Conservation (phyloP, 2,113 vertebrate genomes). For the Gallinago jamesoni region DNA sequence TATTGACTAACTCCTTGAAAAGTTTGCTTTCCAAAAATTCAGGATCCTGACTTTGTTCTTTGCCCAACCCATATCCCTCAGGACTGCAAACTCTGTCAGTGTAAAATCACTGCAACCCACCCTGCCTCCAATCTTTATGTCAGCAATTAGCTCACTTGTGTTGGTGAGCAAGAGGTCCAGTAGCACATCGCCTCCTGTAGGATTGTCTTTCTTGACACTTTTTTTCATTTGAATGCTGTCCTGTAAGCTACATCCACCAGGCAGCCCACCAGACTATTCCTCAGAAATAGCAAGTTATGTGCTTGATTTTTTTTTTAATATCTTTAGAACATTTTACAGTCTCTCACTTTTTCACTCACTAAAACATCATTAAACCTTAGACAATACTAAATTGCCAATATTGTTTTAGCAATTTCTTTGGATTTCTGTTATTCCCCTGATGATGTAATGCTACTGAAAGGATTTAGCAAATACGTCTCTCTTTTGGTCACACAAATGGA, state of each 20-base stretch:
- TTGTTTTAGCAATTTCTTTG: not conserved
- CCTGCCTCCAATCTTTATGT: not conserved
- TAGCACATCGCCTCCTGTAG: accelerated
- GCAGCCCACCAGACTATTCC: not conserved
- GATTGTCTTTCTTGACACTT: not conserved
- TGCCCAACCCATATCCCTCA: not conserved
- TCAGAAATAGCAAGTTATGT: not conserved
- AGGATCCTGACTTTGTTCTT: not conserved
- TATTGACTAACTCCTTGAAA: not conserved
- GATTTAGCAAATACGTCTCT: not conserved
- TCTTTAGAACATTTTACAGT: not conserved
- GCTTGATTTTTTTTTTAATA: not conserved
- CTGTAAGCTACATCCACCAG: not conserved
- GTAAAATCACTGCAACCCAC: not conserved
- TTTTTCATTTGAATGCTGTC: not conserved
- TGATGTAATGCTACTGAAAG: not conserved
- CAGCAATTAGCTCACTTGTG: not conserved
- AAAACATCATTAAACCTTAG: not conserved
- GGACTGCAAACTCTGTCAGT: not conserved
- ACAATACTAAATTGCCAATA: not conserved
- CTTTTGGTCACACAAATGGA: not conserved
- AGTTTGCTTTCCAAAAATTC: not conserved
- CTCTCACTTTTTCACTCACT: not conserved
- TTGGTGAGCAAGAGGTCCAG: not conserved
- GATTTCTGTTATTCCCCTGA: not conserved